These are phyloP conservation scores for Eudasyphora cyanicolor DNA, from an alignment of 2,888 invertebrate species.

Conservation along the genomic window DNA sequence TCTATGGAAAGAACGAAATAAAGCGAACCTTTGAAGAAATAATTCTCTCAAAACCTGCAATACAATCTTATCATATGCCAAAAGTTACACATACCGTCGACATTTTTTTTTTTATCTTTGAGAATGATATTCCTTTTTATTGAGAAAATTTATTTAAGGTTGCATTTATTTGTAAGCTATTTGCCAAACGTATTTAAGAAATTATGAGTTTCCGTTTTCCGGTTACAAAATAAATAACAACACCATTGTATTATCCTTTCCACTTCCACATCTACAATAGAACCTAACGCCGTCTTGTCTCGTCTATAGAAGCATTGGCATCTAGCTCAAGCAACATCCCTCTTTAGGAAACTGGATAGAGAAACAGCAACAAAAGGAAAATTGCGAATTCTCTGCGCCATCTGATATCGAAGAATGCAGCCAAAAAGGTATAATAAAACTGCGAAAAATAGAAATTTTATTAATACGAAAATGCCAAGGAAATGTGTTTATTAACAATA, in stretches of 20 bases:
- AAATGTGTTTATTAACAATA: not conserved
- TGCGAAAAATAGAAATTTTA: not conserved
- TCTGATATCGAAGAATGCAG: not conserved
- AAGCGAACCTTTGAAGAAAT: too few species aligned
- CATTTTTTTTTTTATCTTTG: too few species aligned
- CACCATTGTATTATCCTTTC: not conserved
- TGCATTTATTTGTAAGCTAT: too few species aligned
- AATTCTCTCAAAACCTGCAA: too few species aligned
- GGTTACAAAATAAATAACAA: slow-evolving; percentile 45
- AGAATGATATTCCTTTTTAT: too few species aligned
- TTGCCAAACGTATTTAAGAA: too few species aligned
- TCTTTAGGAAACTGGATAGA: not conserved
- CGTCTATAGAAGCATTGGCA: slow-evolving; percentile 28
- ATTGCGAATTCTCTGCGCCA: not conserved
- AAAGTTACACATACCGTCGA: too few species aligned
- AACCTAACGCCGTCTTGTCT: slow-evolving; percentile 55
- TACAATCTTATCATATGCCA: too few species aligned
- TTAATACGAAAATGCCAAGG: not conserved
- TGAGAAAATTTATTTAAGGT: too few species aligned
- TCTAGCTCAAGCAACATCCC: slow-evolving; percentile 40
- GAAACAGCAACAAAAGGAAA: not conserved
- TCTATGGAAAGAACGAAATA: too few species aligned
- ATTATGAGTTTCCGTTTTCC: slow-evolving; percentile 45
- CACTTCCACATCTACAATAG: not conserved
- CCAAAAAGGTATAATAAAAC: not conserved